Evolutionary conservation across 2,888 invertebrate genomes (phyloP).

Genomic region (Chelonus formosanus): DNA sequence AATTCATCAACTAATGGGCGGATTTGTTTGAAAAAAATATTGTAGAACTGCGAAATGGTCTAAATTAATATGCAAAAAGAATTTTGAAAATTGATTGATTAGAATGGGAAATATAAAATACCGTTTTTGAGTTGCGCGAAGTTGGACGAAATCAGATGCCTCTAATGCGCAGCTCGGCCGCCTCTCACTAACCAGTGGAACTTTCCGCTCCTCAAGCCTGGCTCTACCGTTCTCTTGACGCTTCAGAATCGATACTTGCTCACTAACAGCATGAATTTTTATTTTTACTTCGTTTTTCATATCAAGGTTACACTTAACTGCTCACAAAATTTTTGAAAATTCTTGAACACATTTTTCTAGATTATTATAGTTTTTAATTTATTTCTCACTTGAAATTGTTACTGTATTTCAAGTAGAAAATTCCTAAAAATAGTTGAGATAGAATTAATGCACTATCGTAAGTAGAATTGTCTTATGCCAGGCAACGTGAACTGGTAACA

Average conservation of each 20-base stretch:
- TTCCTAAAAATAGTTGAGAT: too few species aligned
- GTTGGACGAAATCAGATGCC: constrained; percentile 36
- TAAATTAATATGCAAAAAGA: constrained; percentile 44
- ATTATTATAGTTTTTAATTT: too few species aligned
- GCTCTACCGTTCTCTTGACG: constrained; percentile 39
- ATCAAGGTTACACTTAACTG: too few species aligned
- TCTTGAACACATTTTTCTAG: too few species aligned
- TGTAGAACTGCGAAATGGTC: constrained; percentile 54
- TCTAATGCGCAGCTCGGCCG: constrained; percentile 62
- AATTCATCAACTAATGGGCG: constrained; percentile 22
- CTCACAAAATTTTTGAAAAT: too few species aligned
- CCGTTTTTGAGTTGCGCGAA: constrained; percentile 51
- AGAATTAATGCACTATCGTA: too few species aligned
- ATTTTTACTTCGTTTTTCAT: too few species aligned
- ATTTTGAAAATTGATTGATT: constrained; percentile 37
- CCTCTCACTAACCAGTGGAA: constrained; percentile 59
- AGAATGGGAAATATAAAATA: constrained; percentile 49
- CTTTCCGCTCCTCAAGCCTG: constrained; percentile 51
- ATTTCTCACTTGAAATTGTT: too few species aligned
- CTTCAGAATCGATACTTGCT: constrained; percentile 32
- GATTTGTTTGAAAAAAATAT: constrained; percentile 44
- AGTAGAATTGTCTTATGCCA: too few species aligned
- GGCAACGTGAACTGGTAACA: too few species aligned
- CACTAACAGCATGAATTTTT: constrained; percentile 21
- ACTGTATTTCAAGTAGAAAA: too few species aligned